Evolutionary conservation across 2,797 vertebrate genomes (phyloP).

Genomic region (Florisuga fusca): DNA sequence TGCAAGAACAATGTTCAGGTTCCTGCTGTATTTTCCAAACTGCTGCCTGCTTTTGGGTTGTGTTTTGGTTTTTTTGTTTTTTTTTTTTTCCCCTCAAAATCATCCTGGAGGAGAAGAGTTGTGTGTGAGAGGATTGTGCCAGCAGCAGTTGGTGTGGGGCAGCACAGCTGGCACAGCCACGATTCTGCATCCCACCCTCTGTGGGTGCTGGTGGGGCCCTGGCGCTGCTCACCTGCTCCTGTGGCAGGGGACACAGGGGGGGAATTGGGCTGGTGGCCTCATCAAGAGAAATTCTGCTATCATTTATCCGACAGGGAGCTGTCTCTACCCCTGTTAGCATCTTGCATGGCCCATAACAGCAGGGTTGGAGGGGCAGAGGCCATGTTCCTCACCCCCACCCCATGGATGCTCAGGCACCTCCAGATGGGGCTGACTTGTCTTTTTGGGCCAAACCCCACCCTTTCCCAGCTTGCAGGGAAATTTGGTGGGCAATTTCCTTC

Average conservation of each 20-base stretch:
- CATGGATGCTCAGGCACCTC: background rate
- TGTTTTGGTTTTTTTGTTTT: background rate
- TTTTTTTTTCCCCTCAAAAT: background rate
- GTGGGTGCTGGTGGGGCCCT: background rate
- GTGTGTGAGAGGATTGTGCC: background rate
- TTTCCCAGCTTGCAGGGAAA: background rate
- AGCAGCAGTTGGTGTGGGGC: background rate
- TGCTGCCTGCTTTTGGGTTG: background rate
- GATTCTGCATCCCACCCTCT: background rate
- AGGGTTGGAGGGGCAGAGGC: background rate
- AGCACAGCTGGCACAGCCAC: background rate
- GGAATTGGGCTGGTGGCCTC: background rate
- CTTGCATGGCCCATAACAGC: background rate
- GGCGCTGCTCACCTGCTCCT: background rate
- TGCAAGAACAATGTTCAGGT: accelerated
- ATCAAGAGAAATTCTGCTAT: background rate
- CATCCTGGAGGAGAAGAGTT: background rate
- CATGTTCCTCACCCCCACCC: accelerated
- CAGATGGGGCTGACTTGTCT: too few relatives aligned
- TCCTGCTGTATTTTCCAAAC: background rate
- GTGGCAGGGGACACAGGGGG: background rate
- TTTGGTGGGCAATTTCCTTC: accelerated
- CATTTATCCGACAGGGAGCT: background rate
- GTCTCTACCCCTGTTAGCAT: background rate
- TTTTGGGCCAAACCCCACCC: background rate